Conservation (phyloP, 2,113 vertebrate species). For the Taxidea taxus region DNA sequence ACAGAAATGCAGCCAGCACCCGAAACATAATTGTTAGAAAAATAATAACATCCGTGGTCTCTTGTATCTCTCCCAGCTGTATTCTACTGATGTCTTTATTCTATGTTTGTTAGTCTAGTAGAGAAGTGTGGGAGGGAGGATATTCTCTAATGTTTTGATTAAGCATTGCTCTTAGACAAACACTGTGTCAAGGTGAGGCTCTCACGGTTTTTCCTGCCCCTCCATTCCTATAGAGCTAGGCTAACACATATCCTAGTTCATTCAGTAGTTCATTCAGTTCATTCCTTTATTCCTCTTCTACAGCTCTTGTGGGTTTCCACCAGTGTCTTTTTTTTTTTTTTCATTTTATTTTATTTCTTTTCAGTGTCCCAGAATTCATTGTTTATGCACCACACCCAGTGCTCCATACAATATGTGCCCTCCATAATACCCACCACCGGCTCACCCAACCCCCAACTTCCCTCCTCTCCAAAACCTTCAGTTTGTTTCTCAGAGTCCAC, state of each 20-base stretch:
- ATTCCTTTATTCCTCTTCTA: not conserved
- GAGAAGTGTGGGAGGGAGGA: not conserved
- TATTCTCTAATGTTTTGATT: not conserved
- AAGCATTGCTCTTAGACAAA: not conserved
- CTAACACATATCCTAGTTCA: not conserved
- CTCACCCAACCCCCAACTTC: too few species aligned
- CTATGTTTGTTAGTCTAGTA: not conserved
- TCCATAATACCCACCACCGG: too few species aligned
- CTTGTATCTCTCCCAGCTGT: not conserved
- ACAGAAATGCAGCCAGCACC: not conserved
- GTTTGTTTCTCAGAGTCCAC: too few species aligned
- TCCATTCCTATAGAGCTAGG: not conserved
- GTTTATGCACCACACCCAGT: too few species aligned
- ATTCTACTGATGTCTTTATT: not conserved
- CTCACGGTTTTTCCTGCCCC: not conserved
- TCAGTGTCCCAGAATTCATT: too few species aligned
- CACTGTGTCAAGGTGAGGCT: accelerated
- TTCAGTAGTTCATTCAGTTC: too few species aligned
- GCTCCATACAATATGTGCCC: too few species aligned
- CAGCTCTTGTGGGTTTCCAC: not conserved
- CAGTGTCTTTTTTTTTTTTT: too few species aligned
- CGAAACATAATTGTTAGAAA: not conserved
- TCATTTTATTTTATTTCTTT: too few species aligned
- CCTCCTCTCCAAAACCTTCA: too few species aligned
- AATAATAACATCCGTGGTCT: not conserved